phyloP scores from a whole-genome alignment of 2,888 invertebrate species.

The Neoscelio sp. region DNA sequence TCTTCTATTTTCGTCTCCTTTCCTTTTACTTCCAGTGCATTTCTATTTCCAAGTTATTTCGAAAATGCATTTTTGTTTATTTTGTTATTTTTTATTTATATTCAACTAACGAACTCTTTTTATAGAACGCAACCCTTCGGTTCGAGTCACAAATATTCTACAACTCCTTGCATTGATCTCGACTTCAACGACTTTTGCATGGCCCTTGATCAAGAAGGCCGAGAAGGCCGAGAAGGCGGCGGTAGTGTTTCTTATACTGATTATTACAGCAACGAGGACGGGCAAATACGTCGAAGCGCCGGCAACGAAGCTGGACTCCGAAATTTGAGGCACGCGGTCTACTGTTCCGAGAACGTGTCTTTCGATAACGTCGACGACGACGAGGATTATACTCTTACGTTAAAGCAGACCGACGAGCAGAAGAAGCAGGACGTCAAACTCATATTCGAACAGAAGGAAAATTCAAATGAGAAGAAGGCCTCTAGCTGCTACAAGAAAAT shows the following conservation, averaged over 20 bases:
- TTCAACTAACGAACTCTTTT: conserved; percentile 54
- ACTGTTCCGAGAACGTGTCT: conserved; percentile 69
- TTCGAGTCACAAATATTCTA: conserved; percentile 84
- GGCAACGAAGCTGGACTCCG: conserved; percentile 68
- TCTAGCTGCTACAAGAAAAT: conserved; percentile 79
- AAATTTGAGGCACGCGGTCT: conserved; percentile 66
- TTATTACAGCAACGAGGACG: conserved; percentile 82
- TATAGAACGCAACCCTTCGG: conserved; percentile 74
- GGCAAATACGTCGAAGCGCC: conserved; percentile 77
- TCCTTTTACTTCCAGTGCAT: conserved; percentile 15
- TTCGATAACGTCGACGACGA: conserved; percentile 78
- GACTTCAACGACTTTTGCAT: conserved; percentile 83
- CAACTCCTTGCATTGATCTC: conserved; percentile 84
- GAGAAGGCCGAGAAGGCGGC: conserved; percentile 76
- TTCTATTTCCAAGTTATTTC: conserved; percentile 41
- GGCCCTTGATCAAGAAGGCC: conserved; percentile 77
- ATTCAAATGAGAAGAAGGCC: conserved; percentile 67
- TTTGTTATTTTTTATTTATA: conserved; percentile 60
- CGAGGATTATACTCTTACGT: conserved; percentile 81
- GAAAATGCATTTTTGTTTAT: conserved; percentile 31
- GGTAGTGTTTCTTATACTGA: conserved; percentile 82
- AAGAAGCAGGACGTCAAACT: conserved; percentile 80
- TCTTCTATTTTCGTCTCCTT: conserved; percentile 49
- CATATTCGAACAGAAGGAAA: conserved; percentile 78
- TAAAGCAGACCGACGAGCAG: conserved; percentile 79